Evolutionary conservation across 2,797 vertebrate species (phyloP), one percentile per base, ranked within the genome.

Genomic region (Zalophus californianus): DNA sequence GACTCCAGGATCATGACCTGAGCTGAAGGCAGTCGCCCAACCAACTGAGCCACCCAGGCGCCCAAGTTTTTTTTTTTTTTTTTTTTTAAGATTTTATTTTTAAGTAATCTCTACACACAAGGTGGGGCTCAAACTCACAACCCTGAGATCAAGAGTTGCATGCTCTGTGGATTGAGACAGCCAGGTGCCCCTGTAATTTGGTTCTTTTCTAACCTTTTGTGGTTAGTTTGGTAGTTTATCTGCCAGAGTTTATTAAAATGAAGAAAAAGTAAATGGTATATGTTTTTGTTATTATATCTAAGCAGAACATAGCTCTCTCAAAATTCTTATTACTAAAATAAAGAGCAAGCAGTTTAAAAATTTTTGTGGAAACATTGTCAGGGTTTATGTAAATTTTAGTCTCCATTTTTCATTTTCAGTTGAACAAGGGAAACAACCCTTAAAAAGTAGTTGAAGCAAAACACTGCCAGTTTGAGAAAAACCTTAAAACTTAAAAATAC

Each of bases 161-260:
- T 50, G 44, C 73, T 48, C 15, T 29, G 29, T 29, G 15, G 44
- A 50, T 27, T 48, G 44, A 75, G 73, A 27, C 73, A 75, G 73
- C 41, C 44, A 75, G 15, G 73, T 75, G 73, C 73, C 44, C 27
- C 41, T 97, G 48, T 54, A 82, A 35, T 68, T 32, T 89, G 0
- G 23, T 96, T 98, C 32, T 98, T 97, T 97, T 44, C 38, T 97
- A 73, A 93, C 62, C 18, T 52, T 75, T 79, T 27, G 75, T 96
- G 62, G 1, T 82, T 92, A 38, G 11, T 86, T 90, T 90, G 75
- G 14, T 68, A 90, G 87, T 86, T 94, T 93, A 82, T 91, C 70
- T 92, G 64, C 58, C 23, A 66, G 50, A 78, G 88, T 95, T 97
- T 84, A 95, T 95, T 95, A 95, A 97, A 96, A 83, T 90, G 23